Conservation (phyloP, 2,797 vertebrate genomes). For the Melanotaenia boesemani region DNA sequence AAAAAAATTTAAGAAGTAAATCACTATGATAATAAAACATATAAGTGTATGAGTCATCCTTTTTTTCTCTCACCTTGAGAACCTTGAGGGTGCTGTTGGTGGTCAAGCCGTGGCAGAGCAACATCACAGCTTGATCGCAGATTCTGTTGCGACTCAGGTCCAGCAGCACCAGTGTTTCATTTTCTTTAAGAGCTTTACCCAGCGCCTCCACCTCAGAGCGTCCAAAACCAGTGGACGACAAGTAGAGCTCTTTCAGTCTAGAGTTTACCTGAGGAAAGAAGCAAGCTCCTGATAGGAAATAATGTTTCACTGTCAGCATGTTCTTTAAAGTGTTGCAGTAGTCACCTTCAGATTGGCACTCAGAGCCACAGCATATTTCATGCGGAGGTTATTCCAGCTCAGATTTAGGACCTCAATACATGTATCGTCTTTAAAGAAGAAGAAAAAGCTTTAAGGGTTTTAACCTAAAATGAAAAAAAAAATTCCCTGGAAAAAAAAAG, state of each 20-base stretch:
- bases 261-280: slow-evolving; percentile 72
- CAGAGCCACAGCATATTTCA: slow-evolving; percentile 71
- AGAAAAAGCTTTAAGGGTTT: background rate
- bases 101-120: slow-evolving; percentile 81
- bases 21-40: background rate
- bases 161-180: slow-evolving; percentile 74
- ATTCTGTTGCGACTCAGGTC: slow-evolving; percentile 83
- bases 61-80: slow-evolving; percentile 76
- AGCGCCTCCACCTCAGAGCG: slow-evolving; percentile 75
- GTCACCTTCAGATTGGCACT: slow-evolving; percentile 82
- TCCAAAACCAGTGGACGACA: slow-evolving; percentile 82
- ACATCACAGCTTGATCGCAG: slow-evolving; percentile 63
- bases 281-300: background rate
- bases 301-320: background rate
- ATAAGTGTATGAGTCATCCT: too few species aligned
- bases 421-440: slow-evolving; percentile 76
- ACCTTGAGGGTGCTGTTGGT: slow-evolving; percentile 76
- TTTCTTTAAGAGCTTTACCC: slow-evolving; percentile 80
- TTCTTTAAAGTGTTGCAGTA: slow-evolving; percentile 6
- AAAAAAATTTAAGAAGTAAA: background rate
- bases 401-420: slow-evolving; percentile 80
- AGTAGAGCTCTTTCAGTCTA: slow-evolving; percentile 76
- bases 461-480: too few species aligned
- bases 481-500: too few species aligned
- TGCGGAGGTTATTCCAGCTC: slow-evolving; percentile 84